These are phyloP conservation scores for Phaetusa simplex DNA, from an alignment of 2,113 vertebrate genomes.

Conservation along the genomic window DNA sequence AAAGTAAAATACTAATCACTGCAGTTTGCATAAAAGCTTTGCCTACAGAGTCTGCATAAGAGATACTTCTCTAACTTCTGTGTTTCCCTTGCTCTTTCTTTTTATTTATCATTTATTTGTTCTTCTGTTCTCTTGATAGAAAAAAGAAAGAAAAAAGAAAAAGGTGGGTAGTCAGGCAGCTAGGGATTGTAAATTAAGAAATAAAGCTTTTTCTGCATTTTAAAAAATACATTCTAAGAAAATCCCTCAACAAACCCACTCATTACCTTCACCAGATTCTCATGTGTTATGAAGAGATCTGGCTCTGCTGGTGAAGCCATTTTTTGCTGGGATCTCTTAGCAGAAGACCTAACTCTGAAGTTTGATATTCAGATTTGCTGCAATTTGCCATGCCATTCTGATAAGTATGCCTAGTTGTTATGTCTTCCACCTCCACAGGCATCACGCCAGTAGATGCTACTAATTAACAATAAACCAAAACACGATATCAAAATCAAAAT, in stretches of 20 bases:
- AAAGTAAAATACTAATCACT: conserved; percentile 6
- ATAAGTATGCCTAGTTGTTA: background rate
- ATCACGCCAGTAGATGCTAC: background rate
- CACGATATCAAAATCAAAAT: background rate
- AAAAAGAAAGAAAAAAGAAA: background rate
- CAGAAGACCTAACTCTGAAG: background rate
- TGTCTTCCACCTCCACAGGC: background rate
- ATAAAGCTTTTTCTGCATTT: background rate
- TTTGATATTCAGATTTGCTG: background rate
- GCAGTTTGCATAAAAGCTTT: background rate
- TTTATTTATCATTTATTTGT: background rate
- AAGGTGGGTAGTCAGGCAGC: background rate
- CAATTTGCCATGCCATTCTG: background rate
- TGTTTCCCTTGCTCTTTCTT: background rate
- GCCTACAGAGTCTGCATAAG: background rate
- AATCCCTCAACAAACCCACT: background rate
- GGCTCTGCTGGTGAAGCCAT: background rate
- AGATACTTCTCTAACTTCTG: background rate
- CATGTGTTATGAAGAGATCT: background rate
- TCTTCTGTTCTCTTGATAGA: background rate
- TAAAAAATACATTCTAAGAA: background rate
- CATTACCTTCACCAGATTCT: background rate
- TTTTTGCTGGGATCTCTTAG: background rate
- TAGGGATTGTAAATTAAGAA: background rate
- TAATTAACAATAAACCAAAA: background rate